Percentiles rank a stretch among this genome's conserved stretches.
Conservation (phyloP, 2,797 vertebrate genomes). For the Scolopax bukidnonensis region DNA sequence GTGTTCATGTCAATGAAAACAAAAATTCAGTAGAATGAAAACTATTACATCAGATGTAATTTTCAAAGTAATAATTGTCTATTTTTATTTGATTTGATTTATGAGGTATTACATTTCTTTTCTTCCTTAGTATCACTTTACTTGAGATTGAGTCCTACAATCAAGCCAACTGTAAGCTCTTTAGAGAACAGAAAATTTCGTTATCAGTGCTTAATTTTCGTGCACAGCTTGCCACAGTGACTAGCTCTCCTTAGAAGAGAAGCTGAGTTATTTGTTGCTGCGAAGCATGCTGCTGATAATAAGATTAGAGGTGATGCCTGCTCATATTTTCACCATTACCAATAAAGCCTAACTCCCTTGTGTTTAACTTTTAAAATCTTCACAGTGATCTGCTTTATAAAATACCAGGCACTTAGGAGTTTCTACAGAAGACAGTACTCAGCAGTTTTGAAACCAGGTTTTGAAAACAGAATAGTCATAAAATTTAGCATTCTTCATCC, state of each 20-base stretch:
- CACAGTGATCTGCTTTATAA: neutral
- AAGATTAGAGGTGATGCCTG: neutral
- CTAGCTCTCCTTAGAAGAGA: neutral
- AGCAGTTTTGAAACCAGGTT: neutral
- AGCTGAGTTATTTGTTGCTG: neutral
- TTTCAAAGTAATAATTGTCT: neutral
- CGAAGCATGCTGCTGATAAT: conserved; percentile 2
- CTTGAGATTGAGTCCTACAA: neutral
- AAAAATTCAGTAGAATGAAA: neutral
- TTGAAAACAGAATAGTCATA: neutral
- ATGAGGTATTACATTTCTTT: neutral
- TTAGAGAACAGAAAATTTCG: neutral
- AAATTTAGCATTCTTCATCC: neutral
- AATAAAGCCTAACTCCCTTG: neutral
- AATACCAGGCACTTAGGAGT: neutral
- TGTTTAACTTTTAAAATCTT: conserved; percentile 6
- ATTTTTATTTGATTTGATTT: neutral
- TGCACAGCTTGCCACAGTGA: conserved; percentile 4
- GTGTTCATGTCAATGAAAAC: neutral
- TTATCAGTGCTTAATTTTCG: neutral
- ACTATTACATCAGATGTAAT: neutral
- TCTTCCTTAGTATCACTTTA: neutral
- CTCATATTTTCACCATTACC: neutral
- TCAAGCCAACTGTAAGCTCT: neutral
- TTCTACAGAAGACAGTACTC: neutral